phyloP scores from a whole-genome alignment of 2,888 invertebrate species.

The Nephrocerus scutellatus region DNA sequence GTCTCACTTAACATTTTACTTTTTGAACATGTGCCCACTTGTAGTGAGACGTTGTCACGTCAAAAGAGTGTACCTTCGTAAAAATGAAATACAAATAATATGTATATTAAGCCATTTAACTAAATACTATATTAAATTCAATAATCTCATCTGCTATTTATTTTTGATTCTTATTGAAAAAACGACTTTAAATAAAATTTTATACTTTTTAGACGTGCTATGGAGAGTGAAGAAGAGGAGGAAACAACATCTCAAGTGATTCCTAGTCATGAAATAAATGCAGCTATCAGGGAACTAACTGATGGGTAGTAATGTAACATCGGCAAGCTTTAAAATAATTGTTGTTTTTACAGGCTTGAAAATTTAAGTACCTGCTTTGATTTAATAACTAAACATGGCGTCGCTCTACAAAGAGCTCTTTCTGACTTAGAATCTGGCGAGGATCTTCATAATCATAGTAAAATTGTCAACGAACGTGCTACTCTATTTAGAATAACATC shows the following conservation, averaged over 20 bases:
- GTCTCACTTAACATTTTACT: no score
- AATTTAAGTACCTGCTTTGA: constrained; percentile 89
- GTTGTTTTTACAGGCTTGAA: constrained; percentile 56
- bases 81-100: no score
- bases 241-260: constrained; percentile 52
- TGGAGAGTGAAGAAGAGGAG: constrained; percentile 70
- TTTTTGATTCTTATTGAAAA: no score
- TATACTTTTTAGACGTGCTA: no score
- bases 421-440: constrained; percentile 69
- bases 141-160: no score
- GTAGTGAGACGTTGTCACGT: no score
- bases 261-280: constrained; percentile 51
- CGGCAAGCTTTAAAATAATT: constrained; percentile 3
- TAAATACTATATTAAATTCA: no score
- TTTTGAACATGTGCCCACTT: no score
- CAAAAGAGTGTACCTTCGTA: no score
- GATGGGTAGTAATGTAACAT: constrained; percentile 44
- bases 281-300: constrained; percentile 65
- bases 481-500: constrained; percentile 94
- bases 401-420: constrained; percentile 72
- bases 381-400: constrained; percentile 80
- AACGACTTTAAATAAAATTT: no score
- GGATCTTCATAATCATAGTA: constrained; percentile 66
- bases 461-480: constrained; percentile 86
- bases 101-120: no score